phyloP scores from a whole-genome alignment of 2,888 invertebrate species.

The Steinernema hermaphroditum region DNA sequence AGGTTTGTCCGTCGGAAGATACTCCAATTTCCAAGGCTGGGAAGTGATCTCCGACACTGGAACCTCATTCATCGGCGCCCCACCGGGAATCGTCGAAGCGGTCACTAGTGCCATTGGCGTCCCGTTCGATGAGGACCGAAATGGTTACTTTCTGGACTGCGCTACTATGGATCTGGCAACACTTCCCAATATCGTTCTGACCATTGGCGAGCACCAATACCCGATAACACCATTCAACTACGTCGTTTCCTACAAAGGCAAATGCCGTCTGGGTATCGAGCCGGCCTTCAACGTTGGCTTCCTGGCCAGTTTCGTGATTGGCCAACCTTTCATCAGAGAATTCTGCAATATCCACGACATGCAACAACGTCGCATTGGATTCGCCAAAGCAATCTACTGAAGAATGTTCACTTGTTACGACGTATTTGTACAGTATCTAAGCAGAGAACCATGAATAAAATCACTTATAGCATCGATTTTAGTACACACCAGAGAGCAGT shows the following conservation, averaged over 20 bases:
- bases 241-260: constrained; percentile 31
- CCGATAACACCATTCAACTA: constrained; percentile 39
- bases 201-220: constrained; percentile 36
- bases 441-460: no score
- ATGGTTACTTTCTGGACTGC: constrained; percentile 39
- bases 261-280: neutral
- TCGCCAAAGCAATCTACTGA: neutral
- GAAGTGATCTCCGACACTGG: constrained; percentile 52
- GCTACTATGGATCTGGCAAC: constrained; percentile 27
- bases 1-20: constrained; percentile 37
- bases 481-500: no score
- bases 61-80: constrained; percentile 46
- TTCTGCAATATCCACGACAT: neutral
- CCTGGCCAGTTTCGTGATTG: neutral
- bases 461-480: no score
- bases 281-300: neutral
- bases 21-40: constrained; percentile 35
- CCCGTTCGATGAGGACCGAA: constrained; percentile 33
- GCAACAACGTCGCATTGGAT: neutral
- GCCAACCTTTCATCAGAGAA: neutral
- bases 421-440: no score
- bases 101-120: constrained; percentile 45
- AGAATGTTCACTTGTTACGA: no score
- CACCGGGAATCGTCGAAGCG: constrained; percentile 35
- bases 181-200: no score